Evolutionary conservation across 2,113 vertebrate species (phyloP).

Genomic region (Atrichornis clamosus): DNA sequence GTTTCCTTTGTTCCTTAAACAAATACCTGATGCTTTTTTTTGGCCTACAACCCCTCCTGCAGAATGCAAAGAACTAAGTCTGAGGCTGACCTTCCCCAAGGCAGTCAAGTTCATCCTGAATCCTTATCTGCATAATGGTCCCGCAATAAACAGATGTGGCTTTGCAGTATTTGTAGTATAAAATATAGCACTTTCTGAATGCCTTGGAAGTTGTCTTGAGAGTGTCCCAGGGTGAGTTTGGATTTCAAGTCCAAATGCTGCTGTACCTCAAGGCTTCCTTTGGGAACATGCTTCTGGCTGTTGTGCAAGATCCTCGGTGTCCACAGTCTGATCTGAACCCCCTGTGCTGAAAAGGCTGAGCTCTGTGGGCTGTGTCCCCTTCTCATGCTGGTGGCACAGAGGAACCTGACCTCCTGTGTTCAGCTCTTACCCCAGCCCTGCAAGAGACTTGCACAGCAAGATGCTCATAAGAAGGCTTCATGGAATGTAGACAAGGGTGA

Average conservation of each 20-base stretch:
- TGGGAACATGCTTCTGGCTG: not conserved
- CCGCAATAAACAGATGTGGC: slow-evolving; percentile 24
- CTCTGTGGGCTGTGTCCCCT: not conserved
- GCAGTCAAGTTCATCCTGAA: slow-evolving; percentile 10
- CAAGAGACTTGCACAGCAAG: not conserved
- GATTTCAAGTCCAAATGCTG: not conserved
- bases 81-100: not conserved
- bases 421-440: not conserved
- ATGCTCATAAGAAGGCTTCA: not conserved
- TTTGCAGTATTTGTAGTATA: not conserved
- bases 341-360: not conserved
- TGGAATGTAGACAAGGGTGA: not conserved
- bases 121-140: slow-evolving; percentile 25
- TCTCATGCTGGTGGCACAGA: not conserved
- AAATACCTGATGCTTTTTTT: not conserved
- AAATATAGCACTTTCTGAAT: not conserved
- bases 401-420: not conserved
- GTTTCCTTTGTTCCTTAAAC: not conserved
- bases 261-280: not conserved
- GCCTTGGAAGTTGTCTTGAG: not conserved
- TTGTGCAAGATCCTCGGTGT: not conserved
- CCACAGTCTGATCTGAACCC: not conserved
- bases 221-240: not conserved
- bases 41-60: not conserved
- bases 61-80: not conserved